Base-by-base conservation (phyloP, 2,113 vertebrate genomes). In the Rhabdornis inornatus region DNA sequence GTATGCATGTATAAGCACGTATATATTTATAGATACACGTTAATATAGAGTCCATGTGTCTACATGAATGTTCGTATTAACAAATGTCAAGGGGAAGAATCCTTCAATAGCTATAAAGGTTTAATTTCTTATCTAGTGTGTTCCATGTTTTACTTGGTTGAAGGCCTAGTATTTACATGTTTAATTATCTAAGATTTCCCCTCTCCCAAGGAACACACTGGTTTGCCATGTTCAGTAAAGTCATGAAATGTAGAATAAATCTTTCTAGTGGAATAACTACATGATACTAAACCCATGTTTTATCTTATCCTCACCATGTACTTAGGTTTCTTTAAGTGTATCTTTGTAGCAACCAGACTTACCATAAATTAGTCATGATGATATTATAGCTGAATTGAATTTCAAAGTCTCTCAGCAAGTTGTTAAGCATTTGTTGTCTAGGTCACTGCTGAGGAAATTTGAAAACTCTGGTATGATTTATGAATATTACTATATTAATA, bases 341-440 rank as follows among this genome's bases (percentile, higher is more conserved):
- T 95, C 93, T 84, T 81, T 77, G 75, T 70, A 86, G 66, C 81
- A 93, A 87, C 27, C 30, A 83, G 91, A 88, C 37, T 79, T 86
- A 61, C 69, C 21, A 71, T 96, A 94, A 95, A 97, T 94, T 94
- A 95, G 82, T 91, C 63, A 81, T 60, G 78, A 79, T 91, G 90
- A 45, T 92, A 82, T 89, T 90, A 80, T 91, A 96, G 93, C 95
- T 96, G 95, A 97, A 92, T 87, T 87, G 93, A 95, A 95, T 96
- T 97, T 95, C 91, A 76, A 76, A 94, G 86, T 95, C 92, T 94
- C 87, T 96, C 92, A 88, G 68, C 93, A 92, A 93, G 92, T 87
- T 94, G 92, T 94, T 96, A 96, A 91, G 86, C 31, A 33, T 94
- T 90, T 92, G 92, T 97, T 91, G 65, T 84, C 76, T 94, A 90